Base-by-base conservation (phyloP, 2,888 invertebrate genomes). In the Eurois occulta region DNA sequence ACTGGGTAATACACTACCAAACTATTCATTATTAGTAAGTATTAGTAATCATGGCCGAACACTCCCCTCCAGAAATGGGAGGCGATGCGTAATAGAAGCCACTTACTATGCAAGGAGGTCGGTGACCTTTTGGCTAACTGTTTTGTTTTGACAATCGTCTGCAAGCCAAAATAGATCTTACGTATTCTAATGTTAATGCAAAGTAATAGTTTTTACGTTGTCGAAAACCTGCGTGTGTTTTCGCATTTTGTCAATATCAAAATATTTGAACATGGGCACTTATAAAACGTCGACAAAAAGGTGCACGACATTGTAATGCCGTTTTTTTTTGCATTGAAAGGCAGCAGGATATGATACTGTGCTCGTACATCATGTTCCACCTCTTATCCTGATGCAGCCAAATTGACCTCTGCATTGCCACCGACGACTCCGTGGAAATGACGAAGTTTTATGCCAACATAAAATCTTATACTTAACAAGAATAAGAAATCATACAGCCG, bases 121-220 rank as follows among this genome's bases (percentile, higher is more conserved):
- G 10, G 1, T 52, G 81, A 81, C 60, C 75, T 67, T 38, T 38
- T 13, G 24, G 48, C 60, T 67, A 62, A 74, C 62, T 8, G 72
- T 67, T 81, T 52, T 66, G 64, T 73, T 81, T 75, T 81, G 79
- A 81, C 75, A 75, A 67, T 75, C 43, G 43, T 60, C 28, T 75
- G 28, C 18, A 28, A 81, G 35, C 43, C 52, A 35, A 18, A 41
- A 52, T 41, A 43, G 60, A 5, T 62, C 7, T 77, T 72, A 52
- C 72, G 80, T 52, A 35, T 79, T 79, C 11, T 35, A 21, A 38
- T 11, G 11, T 10, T 60, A 32, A 60, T 18, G 38, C 46, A 74
- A 43, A 35, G n/a, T 28, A n/a, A 32, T 35, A 28, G 28, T n/a
- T 13, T 38, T 66, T 43, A 28, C 11, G 32, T 11, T 32, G 28